Conservation (phyloP, 2,797 vertebrate genomes). For the Hafferia zeledoni region DNA sequence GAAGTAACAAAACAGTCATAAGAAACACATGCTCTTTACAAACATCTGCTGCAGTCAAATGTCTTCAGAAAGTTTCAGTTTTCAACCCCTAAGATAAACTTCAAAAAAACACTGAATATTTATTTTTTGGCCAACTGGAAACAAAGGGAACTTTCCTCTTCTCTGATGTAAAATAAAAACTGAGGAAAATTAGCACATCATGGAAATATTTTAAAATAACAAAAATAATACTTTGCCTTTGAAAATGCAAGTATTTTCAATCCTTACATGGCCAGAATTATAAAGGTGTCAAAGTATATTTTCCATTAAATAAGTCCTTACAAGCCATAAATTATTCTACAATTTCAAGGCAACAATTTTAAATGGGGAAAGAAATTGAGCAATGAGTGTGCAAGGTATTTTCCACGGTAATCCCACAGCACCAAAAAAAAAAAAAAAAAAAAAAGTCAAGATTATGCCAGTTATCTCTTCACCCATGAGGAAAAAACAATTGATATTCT, state of each 20-base stretch:
- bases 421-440: not conserved
- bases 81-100: not conserved
- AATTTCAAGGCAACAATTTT: not conserved
- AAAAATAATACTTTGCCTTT: not conserved
- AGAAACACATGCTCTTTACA: not conserved
- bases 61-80: not conserved
- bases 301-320: not conserved
- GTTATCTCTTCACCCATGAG: not conserved
- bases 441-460: not conserved
- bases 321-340: not conserved
- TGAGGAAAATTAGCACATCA: not conserved
- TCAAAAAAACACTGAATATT: not conserved
- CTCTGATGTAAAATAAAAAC: not conserved
- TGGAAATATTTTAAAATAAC: not conserved
- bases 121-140: not conserved
- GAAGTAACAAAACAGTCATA: not conserved
- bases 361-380: not conserved
- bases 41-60: not conserved
- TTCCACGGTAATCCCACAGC: not conserved
- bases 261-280: not conserved
- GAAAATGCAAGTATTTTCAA: not conserved
- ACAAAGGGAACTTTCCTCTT: not conserved
- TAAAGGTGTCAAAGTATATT: not conserved
- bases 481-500: not conserved
- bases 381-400: not conserved